Evolutionary conservation across 2,888 invertebrate species (phyloP).

Genomic region (Campoletis raptor): DNA sequence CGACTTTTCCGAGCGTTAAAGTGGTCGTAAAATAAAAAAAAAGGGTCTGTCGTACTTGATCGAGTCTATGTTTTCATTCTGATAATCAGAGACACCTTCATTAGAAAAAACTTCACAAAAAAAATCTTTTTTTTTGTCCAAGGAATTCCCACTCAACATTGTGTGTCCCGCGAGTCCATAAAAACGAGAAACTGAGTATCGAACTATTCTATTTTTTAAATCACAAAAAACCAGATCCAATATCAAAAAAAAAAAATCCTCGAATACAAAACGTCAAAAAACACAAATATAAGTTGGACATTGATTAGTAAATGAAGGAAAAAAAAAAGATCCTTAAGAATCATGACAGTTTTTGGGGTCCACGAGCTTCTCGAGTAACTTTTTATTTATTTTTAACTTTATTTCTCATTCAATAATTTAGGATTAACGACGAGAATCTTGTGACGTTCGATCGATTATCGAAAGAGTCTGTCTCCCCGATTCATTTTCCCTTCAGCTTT

Average conservation of each 20-base stretch:
- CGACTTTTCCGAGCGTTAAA: neutral
- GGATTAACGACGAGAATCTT: constrained; percentile 62
- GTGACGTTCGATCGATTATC: constrained; percentile 52
- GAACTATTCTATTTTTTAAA: too few relatives aligned
- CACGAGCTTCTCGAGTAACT: constrained; percentile 26
- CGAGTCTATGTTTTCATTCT: neutral
- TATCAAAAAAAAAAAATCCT: neutral
- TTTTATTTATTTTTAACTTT: constrained; percentile 42
- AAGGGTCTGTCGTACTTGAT: neutral
- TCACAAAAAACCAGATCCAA: neutral
- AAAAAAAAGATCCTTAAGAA: neutral
- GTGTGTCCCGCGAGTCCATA: neutral
- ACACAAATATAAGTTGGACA: neutral
- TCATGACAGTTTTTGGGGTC: constrained; percentile 13
- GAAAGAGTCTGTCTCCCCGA: constrained; percentile 44
- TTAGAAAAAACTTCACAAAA: neutral
- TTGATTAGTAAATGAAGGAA: constrained; percentile 3
- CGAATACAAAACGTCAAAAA: neutral
- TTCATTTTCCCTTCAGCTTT: constrained; percentile 6
- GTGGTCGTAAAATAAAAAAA: neutral
- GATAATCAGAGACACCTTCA: neutral
- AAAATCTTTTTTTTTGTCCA: neutral
- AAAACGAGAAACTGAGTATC: neutral
- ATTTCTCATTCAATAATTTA: constrained; percentile 64
- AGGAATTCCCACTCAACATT: neutral